Evolutionary conservation across 1,140 invertebrate species (phyloP).

Genomic region (Ooceraea biroi): DNA sequence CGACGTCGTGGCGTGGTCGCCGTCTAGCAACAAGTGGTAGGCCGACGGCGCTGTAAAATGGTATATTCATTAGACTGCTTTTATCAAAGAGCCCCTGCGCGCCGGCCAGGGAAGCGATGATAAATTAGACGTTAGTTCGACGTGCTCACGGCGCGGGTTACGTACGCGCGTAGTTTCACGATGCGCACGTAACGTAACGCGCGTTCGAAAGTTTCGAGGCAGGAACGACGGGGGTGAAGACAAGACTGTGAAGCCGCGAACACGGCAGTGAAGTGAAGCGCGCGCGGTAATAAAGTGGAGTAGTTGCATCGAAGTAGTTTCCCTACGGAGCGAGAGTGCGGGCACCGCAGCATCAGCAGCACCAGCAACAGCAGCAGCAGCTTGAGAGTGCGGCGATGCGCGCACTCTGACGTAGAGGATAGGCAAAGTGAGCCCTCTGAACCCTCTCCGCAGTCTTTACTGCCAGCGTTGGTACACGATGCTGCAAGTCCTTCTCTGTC

Average conservation of each 20-base stretch:
- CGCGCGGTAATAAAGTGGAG: slow-evolving; percentile 67
- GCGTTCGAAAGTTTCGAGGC: slow-evolving; percentile 65
- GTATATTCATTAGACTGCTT: slow-evolving; percentile 65
- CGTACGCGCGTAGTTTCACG: slow-evolving; percentile 1
- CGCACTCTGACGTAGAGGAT: neutral
- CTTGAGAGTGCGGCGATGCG: neutral
- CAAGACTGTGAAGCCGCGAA: slow-evolving; percentile 60
- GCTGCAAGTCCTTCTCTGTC: neutral
- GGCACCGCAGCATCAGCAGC: too few relatives aligned
- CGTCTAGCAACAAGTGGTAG: slow-evolving; percentile 73
- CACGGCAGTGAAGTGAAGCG: slow-evolving; percentile 49
- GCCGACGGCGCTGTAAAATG: slow-evolving; percentile 33
- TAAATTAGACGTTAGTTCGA: slow-evolving; percentile 60
- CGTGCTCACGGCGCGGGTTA: neutral
- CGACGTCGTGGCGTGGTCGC: too few relatives aligned
- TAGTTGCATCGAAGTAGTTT: slow-evolving; percentile 67
- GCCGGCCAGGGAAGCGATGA: slow-evolving; percentile 42
- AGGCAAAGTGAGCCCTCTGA: slow-evolving; percentile 2
- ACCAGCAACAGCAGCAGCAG: neutral
- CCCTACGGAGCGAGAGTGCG: neutral
- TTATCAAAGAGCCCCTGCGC: slow-evolving; percentile 30
- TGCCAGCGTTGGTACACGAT: neutral
- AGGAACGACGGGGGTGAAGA: slow-evolving; percentile 38
- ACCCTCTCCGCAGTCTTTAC: neutral
- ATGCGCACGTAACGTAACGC: neutral